Conservation (phyloP, 35 echinoderm and acorn worm species). For the Acanthaster planci region DNA sequence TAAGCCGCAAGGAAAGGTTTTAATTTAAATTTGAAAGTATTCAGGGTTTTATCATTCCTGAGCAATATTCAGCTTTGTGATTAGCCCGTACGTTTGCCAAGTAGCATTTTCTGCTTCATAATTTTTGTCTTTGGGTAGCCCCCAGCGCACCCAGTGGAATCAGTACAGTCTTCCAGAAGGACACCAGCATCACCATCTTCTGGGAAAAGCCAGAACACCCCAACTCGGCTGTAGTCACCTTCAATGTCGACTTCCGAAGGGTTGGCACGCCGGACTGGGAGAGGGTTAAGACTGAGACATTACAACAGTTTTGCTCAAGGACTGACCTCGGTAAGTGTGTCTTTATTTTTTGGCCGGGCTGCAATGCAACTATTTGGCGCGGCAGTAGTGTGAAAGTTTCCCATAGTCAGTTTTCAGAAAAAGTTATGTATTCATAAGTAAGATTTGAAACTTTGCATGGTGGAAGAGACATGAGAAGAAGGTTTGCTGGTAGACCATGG, state of each 20-base stretch:
- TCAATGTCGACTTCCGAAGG: not conserved
- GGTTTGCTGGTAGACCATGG: too few species aligned
- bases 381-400: too few species aligned
- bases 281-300: not conserved
- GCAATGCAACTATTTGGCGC: too few species aligned
- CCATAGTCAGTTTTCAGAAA: too few species aligned
- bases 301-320: not conserved
- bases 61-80: too few species aligned
- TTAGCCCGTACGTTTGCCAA: too few species aligned
- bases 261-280: not conserved
- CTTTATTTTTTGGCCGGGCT: not conserved
- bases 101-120: too few species aligned
- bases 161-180: not conserved
- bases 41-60: conserved; percentile 5
- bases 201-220: not conserved
- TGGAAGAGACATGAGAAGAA: too few species aligned
- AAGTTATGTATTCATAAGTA: too few species aligned
- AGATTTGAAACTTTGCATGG: too few species aligned
- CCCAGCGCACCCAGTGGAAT: not conserved
- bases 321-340: not conserved
- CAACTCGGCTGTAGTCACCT: not conserved
- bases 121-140: not conserved
- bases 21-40: too few species aligned
- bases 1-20: too few species aligned
- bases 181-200: not conserved